Evolutionary conservation across 2,797 vertebrate genomes (phyloP).

Genomic region (Gymnoscopelus braueri): DNA sequence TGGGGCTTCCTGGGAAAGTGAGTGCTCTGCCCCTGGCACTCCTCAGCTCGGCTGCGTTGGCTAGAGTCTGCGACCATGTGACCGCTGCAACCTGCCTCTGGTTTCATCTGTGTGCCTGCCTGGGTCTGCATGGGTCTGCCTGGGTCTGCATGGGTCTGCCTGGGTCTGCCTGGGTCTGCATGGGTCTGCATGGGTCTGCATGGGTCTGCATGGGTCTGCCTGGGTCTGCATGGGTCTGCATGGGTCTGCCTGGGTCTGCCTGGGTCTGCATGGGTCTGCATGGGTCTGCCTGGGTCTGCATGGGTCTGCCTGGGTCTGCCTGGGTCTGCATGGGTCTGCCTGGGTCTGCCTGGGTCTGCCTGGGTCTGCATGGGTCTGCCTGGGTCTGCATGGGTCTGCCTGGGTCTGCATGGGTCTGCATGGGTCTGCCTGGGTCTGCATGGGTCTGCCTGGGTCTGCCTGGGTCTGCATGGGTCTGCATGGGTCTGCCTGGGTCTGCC

Average conservation of each 20-base stretch:
- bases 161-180: conserved; percentile 34
- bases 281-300: conserved; percentile 42
- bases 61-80: conserved; percentile 53
- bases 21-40: conserved; percentile 83
- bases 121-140: conserved; percentile 30
- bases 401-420: conserved; percentile 31
- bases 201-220: no score
- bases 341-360: no score
- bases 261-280: conserved; percentile 31
- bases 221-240: conserved; percentile 31
- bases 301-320: conserved; percentile 19
- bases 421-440: conserved; percentile 42
- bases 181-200: no score
- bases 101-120: conserved; percentile 49
- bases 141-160: conserved; percentile 40
- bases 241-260: no score
- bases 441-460: conserved; percentile 25
- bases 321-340: conserved; percentile 31
- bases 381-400: conserved; percentile 34
- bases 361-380: conserved; percentile 34
- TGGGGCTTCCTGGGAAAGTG: conserved; percentile 85
- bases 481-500: no score
- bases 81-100: conserved; percentile 63
- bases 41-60: conserved; percentile 70
- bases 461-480: conserved; percentile 31